These are phyloP conservation scores for Dermochelys coriacea DNA, from an alignment of 2,797 vertebrate species.

Conservation along the genomic window DNA sequence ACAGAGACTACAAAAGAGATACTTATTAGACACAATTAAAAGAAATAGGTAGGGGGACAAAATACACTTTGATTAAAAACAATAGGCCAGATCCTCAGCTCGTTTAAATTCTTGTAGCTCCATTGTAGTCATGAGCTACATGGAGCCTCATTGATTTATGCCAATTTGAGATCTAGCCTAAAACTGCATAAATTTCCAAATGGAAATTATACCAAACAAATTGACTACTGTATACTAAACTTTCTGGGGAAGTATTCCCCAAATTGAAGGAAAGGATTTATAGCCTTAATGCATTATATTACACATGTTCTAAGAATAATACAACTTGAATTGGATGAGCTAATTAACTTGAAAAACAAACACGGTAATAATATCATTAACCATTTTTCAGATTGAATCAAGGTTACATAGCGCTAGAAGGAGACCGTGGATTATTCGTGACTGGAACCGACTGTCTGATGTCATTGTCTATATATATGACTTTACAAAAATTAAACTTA, in stretches of 20 bases:
- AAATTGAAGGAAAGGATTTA: neutral
- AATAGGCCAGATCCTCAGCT: neutral
- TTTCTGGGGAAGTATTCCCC: neutral
- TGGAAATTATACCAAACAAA: neutral
- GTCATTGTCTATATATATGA: neutral
- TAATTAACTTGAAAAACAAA: neutral
- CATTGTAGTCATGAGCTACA: neutral
- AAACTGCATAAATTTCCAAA: neutral
- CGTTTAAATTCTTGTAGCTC: neutral
- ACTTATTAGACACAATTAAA: neutral
- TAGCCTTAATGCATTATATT: neutral
- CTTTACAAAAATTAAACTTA: neutral
- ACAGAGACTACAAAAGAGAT: neutral
- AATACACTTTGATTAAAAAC: neutral
- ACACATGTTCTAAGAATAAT: neutral
- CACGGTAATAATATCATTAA: neutral
- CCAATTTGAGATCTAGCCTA: neutral
- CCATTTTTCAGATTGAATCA: neutral
- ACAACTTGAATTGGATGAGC: neutral
- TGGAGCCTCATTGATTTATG: neutral
- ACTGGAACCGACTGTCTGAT: neutral
- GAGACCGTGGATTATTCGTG: accelerated
- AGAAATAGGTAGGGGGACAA: neutral
- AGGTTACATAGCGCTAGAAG: neutral
- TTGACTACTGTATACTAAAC: neutral